Percentiles rank a stretch among this genome's conserved stretches.
These are phyloP conservation scores for Nysson spinosus DNA, from an alignment of 2,888 invertebrate species.

Conservation along the genomic window DNA sequence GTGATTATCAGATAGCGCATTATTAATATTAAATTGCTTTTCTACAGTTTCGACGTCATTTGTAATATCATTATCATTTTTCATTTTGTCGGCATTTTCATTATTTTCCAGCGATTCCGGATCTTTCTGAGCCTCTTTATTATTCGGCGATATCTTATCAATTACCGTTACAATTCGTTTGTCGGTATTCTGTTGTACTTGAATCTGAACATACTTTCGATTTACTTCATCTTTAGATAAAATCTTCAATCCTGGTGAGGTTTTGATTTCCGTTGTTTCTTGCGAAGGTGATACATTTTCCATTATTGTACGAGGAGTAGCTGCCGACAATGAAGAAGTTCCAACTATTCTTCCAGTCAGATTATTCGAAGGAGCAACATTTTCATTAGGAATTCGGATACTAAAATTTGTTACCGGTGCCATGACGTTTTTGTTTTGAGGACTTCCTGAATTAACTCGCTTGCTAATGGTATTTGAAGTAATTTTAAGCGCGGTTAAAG, in stretches of 20 bases:
- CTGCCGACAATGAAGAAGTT: not conserved
- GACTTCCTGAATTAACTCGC: constrained; percentile 2
- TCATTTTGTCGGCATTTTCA: constrained; percentile 24
- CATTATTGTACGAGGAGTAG: not conserved
- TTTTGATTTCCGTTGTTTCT: constrained; percentile 5
- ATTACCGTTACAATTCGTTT: constrained; percentile 52
- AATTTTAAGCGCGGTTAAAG: no score
- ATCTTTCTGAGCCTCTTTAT: not conserved
- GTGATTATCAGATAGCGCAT: not conserved
- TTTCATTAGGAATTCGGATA: constrained; percentile 47
- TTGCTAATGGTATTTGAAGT: constrained; percentile 4
- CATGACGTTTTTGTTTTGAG: constrained; percentile 16
- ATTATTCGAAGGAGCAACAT: not conserved
- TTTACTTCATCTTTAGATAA: constrained; percentile 68
- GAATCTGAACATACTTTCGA: constrained; percentile 59
- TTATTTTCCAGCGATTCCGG: constrained; percentile 17
- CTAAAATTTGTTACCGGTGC: constrained; percentile 39
- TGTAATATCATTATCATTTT: constrained; percentile 19
- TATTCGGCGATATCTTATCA: constrained; percentile 22
- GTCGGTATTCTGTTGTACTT: constrained; percentile 45
- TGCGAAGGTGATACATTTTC: not conserved
- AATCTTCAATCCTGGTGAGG: constrained; percentile 50
- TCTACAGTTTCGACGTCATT: constrained; percentile 4
- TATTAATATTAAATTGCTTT: not conserved
- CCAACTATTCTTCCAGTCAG: constrained; percentile 10